Conservation (phyloP, 92 coral and sea anemone genomes). For the Diadumene lineata region DNA sequence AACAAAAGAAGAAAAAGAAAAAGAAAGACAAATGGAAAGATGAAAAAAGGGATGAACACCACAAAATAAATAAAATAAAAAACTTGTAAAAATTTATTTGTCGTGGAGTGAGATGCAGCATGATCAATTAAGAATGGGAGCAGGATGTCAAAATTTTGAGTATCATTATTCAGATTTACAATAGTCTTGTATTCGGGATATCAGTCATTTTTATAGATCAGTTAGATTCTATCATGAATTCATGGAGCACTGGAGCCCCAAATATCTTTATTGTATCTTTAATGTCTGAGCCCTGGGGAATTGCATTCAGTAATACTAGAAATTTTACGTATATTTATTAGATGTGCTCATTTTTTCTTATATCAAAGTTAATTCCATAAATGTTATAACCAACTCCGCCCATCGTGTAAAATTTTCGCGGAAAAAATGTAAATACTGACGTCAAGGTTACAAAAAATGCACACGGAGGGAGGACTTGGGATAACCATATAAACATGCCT, state of each 20-base stretch:
- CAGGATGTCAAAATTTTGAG: too few species aligned
- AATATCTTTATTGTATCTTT: too few species aligned
- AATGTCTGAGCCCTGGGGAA: too few species aligned
- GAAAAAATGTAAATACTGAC: neutral
- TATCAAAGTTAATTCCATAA: neutral
- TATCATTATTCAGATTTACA: too few species aligned
- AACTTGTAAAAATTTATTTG: neutral
- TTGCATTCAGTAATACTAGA: too few species aligned
- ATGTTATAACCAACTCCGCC: too few species aligned
- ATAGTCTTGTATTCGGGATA: too few species aligned
- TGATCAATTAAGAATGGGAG: too few species aligned
- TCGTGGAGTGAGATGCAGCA: neutral
- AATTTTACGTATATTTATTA: too few species aligned
- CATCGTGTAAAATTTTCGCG: neutral
- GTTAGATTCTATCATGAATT: too few species aligned
- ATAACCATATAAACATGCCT: neutral
- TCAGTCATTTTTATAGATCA: too few species aligned
- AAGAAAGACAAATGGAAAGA: slow-evolving; percentile 24
- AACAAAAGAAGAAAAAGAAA: slow-evolving; percentile 19
- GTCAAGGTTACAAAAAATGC: neutral
- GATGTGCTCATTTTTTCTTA: neutral
- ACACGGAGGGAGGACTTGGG: neutral
- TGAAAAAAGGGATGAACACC: neutral
- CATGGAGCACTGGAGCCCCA: too few species aligned
- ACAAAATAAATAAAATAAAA: slow-evolving; percentile 31